Percentiles rank a stretch among this genome's conserved stretches.
phyloP scores from a whole-genome alignment of 2,888 invertebrate genomes.

The Trissolcus brochymenae region DNA sequence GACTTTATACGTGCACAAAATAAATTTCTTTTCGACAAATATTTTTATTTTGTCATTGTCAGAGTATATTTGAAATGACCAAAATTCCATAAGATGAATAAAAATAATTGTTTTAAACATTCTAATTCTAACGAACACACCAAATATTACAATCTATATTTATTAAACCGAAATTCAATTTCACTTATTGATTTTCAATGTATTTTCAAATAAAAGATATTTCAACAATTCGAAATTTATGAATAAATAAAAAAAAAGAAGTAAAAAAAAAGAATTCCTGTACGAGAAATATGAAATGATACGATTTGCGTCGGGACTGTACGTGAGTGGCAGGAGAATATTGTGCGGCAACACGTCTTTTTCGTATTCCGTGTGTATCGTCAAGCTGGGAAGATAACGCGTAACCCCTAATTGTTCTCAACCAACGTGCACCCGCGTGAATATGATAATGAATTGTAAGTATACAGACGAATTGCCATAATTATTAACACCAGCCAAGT shows the following conservation, averaged over 20 bases:
- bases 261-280: not conserved
- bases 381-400: constrained; percentile 38
- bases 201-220: too few relatives aligned
- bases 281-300: constrained; percentile 37
- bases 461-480: constrained; percentile 58
- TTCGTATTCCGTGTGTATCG: constrained; percentile 45
- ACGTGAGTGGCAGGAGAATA: constrained; percentile 38
- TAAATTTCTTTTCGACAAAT: constrained; percentile 8
- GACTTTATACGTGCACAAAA: constrained; percentile 23
- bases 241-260: not conserved
- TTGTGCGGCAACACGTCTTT: constrained; percentile 39
- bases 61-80: too few relatives aligned
- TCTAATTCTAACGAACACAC: too few relatives aligned
- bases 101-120: too few relatives aligned
- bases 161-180: too few relatives aligned
- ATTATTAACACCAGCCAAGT: constrained; percentile 62
- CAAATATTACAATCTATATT: too few relatives aligned
- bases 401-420: constrained; percentile 51
- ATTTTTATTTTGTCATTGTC: not conserved
- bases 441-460: constrained; percentile 60
- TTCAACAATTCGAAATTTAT: too few relatives aligned
- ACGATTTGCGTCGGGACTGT: constrained; percentile 16
- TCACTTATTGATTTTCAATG: too few relatives aligned
- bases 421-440: constrained; percentile 44
- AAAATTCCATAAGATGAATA: too few relatives aligned